Conservation (phyloP, 2,888 invertebrate species). For the Terebella lapidaria region DNA sequence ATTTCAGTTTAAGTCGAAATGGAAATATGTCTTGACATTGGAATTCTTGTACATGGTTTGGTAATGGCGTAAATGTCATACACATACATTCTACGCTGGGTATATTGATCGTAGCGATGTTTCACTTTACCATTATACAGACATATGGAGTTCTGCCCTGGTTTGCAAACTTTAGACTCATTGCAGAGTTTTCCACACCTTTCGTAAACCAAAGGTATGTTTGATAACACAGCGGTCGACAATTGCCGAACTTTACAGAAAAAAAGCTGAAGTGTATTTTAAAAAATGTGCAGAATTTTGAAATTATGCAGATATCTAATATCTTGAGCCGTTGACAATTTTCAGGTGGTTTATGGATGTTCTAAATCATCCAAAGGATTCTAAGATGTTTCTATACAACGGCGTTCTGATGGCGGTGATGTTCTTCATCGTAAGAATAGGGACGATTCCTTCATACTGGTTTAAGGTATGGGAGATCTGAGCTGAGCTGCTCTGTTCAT, state of each 20-base stretch:
- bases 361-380: constrained; percentile 34
- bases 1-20: too few species aligned
- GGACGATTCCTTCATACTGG: constrained; percentile 48
- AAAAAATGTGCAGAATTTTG: too few species aligned
- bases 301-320: too few species aligned
- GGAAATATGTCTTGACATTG: too few species aligned
- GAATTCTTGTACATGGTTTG: too few species aligned
- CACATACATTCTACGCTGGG: too few species aligned
- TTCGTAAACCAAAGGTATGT: constrained; percentile 49
- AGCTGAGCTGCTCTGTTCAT: too few species aligned
- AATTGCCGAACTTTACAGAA: too few species aligned
- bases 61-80: too few species aligned
- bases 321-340: background rate
- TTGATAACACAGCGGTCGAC: too few species aligned
- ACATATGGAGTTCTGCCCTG: constrained; percentile 44
- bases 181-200: constrained; percentile 52
- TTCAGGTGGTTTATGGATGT: constrained; percentile 47
- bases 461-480: constrained; percentile 38
- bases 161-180: constrained; percentile 50
- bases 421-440: constrained; percentile 46
- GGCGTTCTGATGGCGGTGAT: constrained; percentile 47
- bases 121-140: background rate
- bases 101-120: too few species aligned
- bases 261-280: too few species aligned
- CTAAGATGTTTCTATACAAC: constrained; percentile 36